These are phyloP conservation scores for Aplysina aerophoba DNA, from an alignment of 37 sponge, comb jelly and placozoan genomes.

Conservation along the genomic window DNA sequence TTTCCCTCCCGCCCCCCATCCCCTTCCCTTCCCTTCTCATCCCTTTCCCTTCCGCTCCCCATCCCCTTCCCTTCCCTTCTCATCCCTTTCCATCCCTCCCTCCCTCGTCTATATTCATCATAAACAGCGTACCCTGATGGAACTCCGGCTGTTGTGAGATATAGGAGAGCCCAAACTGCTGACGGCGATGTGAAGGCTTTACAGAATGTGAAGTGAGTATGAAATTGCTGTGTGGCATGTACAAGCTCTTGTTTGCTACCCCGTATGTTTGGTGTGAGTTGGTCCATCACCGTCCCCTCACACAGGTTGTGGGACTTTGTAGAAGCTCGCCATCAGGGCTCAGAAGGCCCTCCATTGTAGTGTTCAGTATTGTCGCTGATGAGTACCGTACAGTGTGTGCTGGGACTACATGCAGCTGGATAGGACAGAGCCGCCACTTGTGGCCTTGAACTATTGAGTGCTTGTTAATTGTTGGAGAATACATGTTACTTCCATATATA, in stretches of 20 bases:
- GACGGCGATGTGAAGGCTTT: conserved; percentile 52
- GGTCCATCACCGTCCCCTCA: not conserved
- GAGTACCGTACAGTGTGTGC: not conserved
- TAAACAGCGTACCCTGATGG: conserved; percentile 78
- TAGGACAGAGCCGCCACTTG: too few relatives aligned
- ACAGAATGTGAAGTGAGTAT: conserved; percentile 41
- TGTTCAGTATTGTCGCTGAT: not conserved
- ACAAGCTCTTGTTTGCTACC: not conserved
- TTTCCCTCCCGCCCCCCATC: too few relatives aligned
- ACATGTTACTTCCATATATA: too few relatives aligned
- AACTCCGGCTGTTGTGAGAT: conserved; percentile 41
- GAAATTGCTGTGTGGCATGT: not conserved
- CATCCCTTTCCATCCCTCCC: not conserved
- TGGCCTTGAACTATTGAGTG: too few relatives aligned
- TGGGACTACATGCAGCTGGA: too few relatives aligned
- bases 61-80: too few relatives aligned
- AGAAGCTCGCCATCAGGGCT: not conserved
- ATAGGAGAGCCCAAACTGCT: conserved; percentile 33
- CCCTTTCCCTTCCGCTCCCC: too few relatives aligned
- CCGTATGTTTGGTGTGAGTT: not conserved
- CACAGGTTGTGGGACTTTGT: conserved; percentile 85
- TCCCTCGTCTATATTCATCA: too few relatives aligned
- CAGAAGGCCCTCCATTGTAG: not conserved
- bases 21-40: too few relatives aligned
- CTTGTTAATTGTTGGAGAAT: too few relatives aligned